These are phyloP conservation scores for Cryptocheilus praepositus DNA, from an alignment of 2,888 invertebrate genomes.

Conservation along the genomic window DNA sequence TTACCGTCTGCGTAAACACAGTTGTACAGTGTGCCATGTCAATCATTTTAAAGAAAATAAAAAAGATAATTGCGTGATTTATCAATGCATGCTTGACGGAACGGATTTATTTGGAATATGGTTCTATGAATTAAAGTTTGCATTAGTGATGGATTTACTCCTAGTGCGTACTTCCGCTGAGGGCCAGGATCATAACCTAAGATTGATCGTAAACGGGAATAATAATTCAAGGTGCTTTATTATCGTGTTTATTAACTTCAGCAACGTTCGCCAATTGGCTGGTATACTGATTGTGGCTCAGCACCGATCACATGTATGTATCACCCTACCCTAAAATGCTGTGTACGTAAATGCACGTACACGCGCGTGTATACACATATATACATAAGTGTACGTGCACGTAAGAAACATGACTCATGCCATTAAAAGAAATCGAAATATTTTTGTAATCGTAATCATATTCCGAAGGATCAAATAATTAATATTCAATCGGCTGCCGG, in stretches of 20 bases:
- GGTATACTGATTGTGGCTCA: slow-evolving; percentile 33
- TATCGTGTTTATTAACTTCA: slow-evolving; percentile 51
- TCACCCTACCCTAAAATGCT: slow-evolving; percentile 40
- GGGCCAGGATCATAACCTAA: neutral
- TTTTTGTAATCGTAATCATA: slow-evolving; percentile 35
- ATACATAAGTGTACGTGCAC: slow-evolving; percentile 49
- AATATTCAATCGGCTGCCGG: too few species aligned
- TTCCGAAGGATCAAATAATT: too few species aligned
- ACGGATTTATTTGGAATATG: too few species aligned
- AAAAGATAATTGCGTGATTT: too few species aligned
- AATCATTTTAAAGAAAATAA: too few species aligned
- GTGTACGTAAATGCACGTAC: slow-evolving; percentile 43
- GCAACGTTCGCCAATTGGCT: slow-evolving; percentile 34
- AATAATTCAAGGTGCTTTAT: slow-evolving; percentile 11
- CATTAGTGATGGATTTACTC: neutral
- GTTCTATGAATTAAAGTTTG: neutral
- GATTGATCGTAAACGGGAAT: neutral
- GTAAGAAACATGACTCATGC: slow-evolving; percentile 41
- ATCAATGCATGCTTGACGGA: too few species aligned
- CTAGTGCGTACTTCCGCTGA: neutral
- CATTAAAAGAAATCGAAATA: slow-evolving; percentile 45
- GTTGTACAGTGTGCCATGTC: too few species aligned
- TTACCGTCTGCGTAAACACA: too few species aligned
- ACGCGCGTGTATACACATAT: slow-evolving; percentile 51
- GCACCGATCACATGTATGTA: slow-evolving; percentile 48